A percentile compares a stretch with the other conserved stretches of the same genome.
phyloP scores from a whole-genome alignment of 2,797 vertebrate genomes.

The Clarias fuscus region DNA sequence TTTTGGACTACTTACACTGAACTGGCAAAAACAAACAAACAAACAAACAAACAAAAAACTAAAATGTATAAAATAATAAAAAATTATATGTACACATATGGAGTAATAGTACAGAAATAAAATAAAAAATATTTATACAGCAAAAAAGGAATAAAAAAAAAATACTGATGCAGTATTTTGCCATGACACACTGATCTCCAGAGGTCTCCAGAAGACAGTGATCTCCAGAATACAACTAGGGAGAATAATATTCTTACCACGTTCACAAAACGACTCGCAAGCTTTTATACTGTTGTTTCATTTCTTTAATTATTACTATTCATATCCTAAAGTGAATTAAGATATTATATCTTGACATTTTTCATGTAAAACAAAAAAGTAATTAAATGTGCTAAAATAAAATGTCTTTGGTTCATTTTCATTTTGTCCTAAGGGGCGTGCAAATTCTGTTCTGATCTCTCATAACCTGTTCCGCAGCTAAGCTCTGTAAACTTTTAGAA shows the following conservation, averaged over 20 bases:
- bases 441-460: constrained; percentile 2
- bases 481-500: neutral
- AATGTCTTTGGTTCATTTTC: neutral
- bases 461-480: constrained; percentile 2
- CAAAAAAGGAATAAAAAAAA: too few species aligned
- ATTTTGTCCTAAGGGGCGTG: neutral
- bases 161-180: neutral
- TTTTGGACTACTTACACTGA: too few species aligned
- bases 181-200: neutral
- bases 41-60: too few species aligned
- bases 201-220: neutral
- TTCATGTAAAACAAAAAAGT: neutral
- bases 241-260: neutral
- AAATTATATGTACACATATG: neutral
- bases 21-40: too few species aligned
- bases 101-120: neutral
- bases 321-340: neutral
- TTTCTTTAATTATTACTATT: neutral
- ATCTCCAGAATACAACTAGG: neutral
- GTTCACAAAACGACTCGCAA: neutral
- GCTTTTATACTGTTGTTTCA: neutral
- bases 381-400: neutral
- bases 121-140: neutral
- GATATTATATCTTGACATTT: neutral
- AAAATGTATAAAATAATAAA: neutral